Base-by-base conservation (phyloP, 2,797 vertebrate genomes). In the Pachyuromys duprasi region DNA sequence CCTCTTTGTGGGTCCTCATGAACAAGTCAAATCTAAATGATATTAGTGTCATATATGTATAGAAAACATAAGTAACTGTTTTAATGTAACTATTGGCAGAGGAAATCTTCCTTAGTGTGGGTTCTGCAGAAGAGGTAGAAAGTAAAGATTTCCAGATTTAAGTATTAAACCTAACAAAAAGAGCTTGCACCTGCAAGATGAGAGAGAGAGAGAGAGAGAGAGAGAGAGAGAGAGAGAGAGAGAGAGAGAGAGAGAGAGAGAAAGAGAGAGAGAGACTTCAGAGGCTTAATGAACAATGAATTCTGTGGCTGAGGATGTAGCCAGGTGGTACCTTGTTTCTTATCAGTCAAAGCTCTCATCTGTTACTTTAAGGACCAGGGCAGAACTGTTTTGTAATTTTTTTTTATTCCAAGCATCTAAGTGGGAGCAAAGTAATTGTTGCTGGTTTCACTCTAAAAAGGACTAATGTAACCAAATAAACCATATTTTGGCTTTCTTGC, bases 381-480 rank as follows among this genome's bases (percentile, higher is more conserved):
- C 2, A 17, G 11, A 8, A 76, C 0, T 31, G 42, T 7, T 92
- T 65, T 80, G 24, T 79, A 2, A 65, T 42, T 70, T 78, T 49
- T 49, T 49, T 75, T 79, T 86, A 70, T 67, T 82, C 74, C 88
- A 49, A 60, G 49, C 53, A n/a, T 86, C 78, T 62, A 69, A 78
- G 49, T 22, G 81, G 63, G 42, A 92, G 36, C 33, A 45, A 84
- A 92, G 74, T 78, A 39, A 90, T 78, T 53, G 31, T 57, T 69
- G 28, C 60, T 53, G 57, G 81, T 53, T 79, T 75, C 45, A 55
- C 62, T 92, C 57, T 65, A 36, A 65, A 67, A 90, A 94, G 89
- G 76, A 89, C 86, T 33, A 65, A 95, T 49, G 36, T 11, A 36
- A 90, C 69, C 72, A 70, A 93, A 86, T 62, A 78, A 97, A 84